phyloP scores from a whole-genome alignment of 2,888 invertebrate genomes.

The Abrostola triplasia region DNA sequence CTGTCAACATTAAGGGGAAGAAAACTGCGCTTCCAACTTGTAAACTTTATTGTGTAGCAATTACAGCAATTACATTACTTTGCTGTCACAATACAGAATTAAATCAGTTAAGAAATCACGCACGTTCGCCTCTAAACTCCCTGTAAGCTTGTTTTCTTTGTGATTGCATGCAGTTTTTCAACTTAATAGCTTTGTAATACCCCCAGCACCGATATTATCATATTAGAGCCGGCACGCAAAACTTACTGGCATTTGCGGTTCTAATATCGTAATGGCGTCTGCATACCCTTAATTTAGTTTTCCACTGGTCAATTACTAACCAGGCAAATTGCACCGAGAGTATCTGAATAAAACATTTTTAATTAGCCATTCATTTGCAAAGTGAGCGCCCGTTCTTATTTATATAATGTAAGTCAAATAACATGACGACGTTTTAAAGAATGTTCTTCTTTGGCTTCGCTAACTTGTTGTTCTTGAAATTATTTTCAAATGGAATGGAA shows the following conservation, averaged over 20 bases:
- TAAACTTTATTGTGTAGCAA: constrained; percentile 6
- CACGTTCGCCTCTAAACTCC: constrained; percentile 6
- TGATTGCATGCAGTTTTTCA: constrained; percentile 55
- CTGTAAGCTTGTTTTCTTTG: constrained; percentile 8
- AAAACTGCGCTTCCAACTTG: background rate
- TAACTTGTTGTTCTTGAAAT: constrained; percentile 2
- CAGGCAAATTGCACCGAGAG: constrained; percentile 28
- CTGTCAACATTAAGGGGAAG: too few species aligned
- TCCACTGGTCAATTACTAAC: constrained; percentile 40
- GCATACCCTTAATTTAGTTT: constrained; percentile 53
- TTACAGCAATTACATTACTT: constrained; percentile 4
- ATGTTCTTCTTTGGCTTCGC: background rate
- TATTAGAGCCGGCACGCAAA: constrained; percentile 68
- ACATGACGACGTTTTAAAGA: constrained; percentile 18
- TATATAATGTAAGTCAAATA: constrained; percentile 25
- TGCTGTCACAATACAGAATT: constrained; percentile 2
- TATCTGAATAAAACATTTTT: constrained; percentile 45
- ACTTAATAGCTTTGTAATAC: constrained; percentile 74
- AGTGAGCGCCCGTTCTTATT: constrained; percentile 24
- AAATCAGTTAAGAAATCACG: constrained; percentile 15
- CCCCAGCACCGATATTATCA: constrained; percentile 68
- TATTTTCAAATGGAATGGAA: background rate
- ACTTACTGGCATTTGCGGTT: constrained; percentile 54
- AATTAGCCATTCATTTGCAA: constrained; percentile 43
- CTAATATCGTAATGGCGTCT: constrained; percentile 64